Evolutionary conservation across 2,888 invertebrate genomes (phyloP).

Genomic region (Norana najaformis): DNA sequence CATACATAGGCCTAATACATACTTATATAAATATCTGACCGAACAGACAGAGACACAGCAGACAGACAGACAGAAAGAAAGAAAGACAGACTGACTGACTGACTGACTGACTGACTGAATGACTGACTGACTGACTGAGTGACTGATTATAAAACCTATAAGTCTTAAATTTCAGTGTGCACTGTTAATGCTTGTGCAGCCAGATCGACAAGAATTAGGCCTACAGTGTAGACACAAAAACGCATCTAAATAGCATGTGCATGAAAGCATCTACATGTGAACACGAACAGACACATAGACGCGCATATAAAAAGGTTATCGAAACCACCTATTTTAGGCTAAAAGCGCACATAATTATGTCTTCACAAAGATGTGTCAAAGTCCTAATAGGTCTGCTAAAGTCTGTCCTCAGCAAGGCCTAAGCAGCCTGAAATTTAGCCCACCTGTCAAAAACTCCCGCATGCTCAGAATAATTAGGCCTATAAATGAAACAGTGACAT

Average conservation of each 20-base stretch:
- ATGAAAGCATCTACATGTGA: too few relatives aligned
- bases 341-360: neutral
- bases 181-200: neutral
- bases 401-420: neutral
- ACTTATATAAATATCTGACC: too few relatives aligned
- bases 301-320: neutral
- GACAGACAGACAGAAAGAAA: neutral
- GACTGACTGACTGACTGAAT: too few relatives aligned
- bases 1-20: too few relatives aligned
- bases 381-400: neutral
- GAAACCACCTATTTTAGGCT: neutral
- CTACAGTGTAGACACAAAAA: neutral
- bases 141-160: too few relatives aligned
- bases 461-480: too few relatives aligned
- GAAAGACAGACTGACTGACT: too few relatives aligned
- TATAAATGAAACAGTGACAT: neutral
- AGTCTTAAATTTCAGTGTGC: too few relatives aligned
- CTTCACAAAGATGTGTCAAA: neutral
- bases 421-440: neutral
- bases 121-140: too few relatives aligned
- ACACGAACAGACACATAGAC: too few relatives aligned
- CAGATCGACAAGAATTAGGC: neutral
- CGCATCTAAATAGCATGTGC: neutral
- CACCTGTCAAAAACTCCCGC: neutral
- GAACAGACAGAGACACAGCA: neutral